Evolutionary conservation across 2,888 invertebrate genomes (phyloP), one percentile per base, ranked within the genome.

Genomic region (Melanargia galathea): DNA sequence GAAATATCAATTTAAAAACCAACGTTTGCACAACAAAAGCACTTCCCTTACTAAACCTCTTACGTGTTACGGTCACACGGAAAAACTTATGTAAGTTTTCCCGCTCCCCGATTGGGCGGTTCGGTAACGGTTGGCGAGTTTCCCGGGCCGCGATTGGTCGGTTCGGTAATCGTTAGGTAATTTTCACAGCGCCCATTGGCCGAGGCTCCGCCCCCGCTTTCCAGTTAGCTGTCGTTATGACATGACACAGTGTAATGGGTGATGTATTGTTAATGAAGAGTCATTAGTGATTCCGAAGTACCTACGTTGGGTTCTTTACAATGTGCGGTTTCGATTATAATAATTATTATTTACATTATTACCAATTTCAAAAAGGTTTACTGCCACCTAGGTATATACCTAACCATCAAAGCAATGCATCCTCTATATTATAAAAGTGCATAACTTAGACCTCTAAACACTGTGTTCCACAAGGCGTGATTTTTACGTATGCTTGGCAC

Each of bases 251-350:
- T 85, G 87, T 82, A 76, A 75, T 78, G 75, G 73, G 63, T 71
- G 73, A 62, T 87, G 81, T 85, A 88, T 87, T 74, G 70, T 82
- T 89, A 80, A 90, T 84, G 83, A 83, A 82, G 79, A 79, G 81
- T 80, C 82, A 88, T 88, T 87, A 86, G 68, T 57, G 64, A 59
- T 63, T 55, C 69, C 62, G 63, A 68, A 46, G 61, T 52, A 61
- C 63, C 70, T 63, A 61, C 63, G 70, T 63, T 66, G 45, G 73
- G 73, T 73, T 60, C 63, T 78, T 79, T 76, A 68, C 62, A 24
- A 60, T 16, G 59, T 54, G 30, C 54, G 30, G 24, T 45, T 7
- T 2, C 10, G 16, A 46, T 13, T 48, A 35, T 48, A n/a, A n/a
- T n/a, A n/a, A n/a, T n/a, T n/a, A n/a, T n/a, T n/a, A n/a, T n/a